Evolutionary conservation across 1,140 invertebrate genomes (phyloP).

Genomic region (Aporrectodea caliginosa): DNA sequence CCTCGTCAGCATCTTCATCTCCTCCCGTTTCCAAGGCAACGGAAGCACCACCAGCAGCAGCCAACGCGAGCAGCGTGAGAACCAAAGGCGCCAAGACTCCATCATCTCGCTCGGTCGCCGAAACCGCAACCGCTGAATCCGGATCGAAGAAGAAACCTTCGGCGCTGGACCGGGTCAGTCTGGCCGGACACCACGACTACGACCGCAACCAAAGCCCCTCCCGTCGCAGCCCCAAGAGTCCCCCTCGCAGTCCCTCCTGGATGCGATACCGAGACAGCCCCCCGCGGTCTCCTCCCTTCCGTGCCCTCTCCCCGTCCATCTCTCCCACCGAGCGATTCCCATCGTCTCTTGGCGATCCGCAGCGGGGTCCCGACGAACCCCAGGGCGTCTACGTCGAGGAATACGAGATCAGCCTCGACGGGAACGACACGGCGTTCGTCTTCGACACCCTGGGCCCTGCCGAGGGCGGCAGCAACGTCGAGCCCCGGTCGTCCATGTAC

Average conservation of each 20-base stretch:
- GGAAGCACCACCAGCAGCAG: not conserved
- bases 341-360: not conserved
- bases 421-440: not conserved
- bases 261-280: conserved; percentile 25
- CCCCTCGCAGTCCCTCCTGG: conserved; percentile 26
- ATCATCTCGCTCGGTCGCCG: not conserved
- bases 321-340: not conserved
- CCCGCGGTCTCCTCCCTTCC: conserved; percentile 7
- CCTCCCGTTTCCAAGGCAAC: not conserved
- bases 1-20: not conserved
- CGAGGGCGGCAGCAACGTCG: not conserved
- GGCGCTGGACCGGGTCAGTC: conserved; percentile 1
- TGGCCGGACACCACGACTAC: conserved; percentile 1
- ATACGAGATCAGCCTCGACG: not conserved
- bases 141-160: conserved; percentile 23
- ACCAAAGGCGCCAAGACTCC: not conserved
- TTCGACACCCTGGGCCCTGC: not conserved
- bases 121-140: not conserved
- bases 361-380: not conserved
- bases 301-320: not conserved
- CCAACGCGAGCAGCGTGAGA: not conserved
- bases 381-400: not conserved
- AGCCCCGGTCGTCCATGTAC: not conserved
- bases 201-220: conserved; percentile 17
- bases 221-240: conserved; percentile 20